These are phyloP conservation scores for Climacteris rufus DNA, from an alignment of 2,113 vertebrate genomes.

Conservation along the genomic window DNA sequence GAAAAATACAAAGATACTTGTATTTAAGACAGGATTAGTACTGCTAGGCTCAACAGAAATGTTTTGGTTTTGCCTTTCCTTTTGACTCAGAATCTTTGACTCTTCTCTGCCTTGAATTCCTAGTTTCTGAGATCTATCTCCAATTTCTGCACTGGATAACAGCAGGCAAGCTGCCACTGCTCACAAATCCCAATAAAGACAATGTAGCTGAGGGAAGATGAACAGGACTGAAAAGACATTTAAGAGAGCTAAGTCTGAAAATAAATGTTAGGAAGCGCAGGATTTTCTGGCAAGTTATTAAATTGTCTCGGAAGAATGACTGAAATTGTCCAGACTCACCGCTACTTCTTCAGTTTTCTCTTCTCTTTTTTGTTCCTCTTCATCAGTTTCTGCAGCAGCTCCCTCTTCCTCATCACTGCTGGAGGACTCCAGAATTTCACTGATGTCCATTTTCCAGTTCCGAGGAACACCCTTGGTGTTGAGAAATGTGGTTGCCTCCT, in stretches of 20 bases:
- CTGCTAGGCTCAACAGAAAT: background rate
- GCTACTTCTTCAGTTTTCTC: constrained; percentile 76
- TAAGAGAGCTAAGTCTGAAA: background rate
- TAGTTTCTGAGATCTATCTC: background rate
- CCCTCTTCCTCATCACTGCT: constrained; percentile 91
- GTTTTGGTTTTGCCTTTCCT: background rate
- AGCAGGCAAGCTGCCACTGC: background rate
- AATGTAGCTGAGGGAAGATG: background rate
- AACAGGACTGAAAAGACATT: background rate
- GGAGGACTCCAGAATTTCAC: constrained; percentile 94
- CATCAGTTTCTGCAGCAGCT: constrained; percentile 78
- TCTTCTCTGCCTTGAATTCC: background rate
- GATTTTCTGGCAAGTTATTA: background rate
- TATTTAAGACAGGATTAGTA: background rate
- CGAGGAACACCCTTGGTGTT: constrained; percentile 79
- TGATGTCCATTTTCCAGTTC: constrained; percentile 96
- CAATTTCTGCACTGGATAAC: background rate
- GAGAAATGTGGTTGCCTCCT: constrained; percentile 81
- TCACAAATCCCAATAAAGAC: background rate
- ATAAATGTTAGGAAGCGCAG: background rate
- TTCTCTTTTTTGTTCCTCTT: constrained; percentile 75
- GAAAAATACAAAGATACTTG: background rate
- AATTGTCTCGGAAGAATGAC: background rate
- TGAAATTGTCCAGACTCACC: constrained; percentile 45
- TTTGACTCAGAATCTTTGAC: background rate